These are phyloP conservation scores for Plectus sambesii DNA, from an alignment of 1,140 invertebrate species.

Conservation along the genomic window DNA sequence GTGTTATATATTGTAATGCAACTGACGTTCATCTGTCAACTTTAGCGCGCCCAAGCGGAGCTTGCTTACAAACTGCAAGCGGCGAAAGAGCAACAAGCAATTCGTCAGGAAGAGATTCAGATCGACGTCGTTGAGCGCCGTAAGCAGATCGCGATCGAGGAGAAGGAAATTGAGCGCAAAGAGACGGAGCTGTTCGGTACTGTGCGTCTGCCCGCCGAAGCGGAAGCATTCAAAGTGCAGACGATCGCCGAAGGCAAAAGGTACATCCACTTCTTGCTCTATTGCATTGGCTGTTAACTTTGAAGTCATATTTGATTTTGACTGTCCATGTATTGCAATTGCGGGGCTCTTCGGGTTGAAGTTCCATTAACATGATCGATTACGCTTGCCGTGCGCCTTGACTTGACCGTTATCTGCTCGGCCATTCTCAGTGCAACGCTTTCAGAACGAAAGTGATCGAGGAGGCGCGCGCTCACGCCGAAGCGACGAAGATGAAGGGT, in stretches of 20 bases:
- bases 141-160: slow-evolving; percentile 86
- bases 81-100: slow-evolving; percentile 83
- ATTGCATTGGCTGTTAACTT: too few relatives aligned
- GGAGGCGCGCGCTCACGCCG: slow-evolving; percentile 74
- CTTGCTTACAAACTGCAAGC: slow-evolving; percentile 88
- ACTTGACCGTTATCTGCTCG: slow-evolving; percentile 9
- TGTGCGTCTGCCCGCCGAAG: slow-evolving; percentile 79
- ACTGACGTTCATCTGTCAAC: slow-evolving; percentile 24
- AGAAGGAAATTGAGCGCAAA: slow-evolving; percentile 80
- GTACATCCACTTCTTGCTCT: too few relatives aligned
- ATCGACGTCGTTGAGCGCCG: slow-evolving; percentile 84
- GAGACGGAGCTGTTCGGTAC: slow-evolving; percentile 81
- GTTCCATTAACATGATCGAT: not conserved
- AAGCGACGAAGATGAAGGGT: slow-evolving; percentile 75
- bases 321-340: not conserved
- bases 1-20: not conserved
- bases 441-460: slow-evolving; percentile 72
- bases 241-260: slow-evolving; percentile 78
- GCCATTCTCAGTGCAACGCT: too few relatives aligned
- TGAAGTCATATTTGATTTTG: too few relatives aligned
- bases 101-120: slow-evolving; percentile 89
- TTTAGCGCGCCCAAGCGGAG: slow-evolving; percentile 86
- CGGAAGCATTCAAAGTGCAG: slow-evolving; percentile 79
- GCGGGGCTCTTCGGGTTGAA: slow-evolving; percentile 2
- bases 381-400: not conserved